Evolutionary conservation across 2,113 vertebrate genomes (phyloP), one percentile per base, ranked within the genome.

Genomic region (Odocoileus virginianus): DNA sequence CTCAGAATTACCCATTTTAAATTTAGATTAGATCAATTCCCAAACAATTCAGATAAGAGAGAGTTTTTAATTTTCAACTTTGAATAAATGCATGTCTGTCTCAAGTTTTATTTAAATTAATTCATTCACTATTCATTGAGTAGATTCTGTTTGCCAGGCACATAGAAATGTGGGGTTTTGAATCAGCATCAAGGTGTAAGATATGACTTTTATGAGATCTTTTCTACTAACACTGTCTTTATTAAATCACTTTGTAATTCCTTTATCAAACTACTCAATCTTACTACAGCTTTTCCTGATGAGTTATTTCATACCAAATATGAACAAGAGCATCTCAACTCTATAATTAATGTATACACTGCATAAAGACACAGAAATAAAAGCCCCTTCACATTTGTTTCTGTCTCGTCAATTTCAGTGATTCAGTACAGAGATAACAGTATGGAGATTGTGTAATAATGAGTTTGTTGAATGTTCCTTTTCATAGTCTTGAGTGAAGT

Each of bases 231-330:
- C 87, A 43, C 14, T 86, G 83, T 94, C 96, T 33, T 91, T 71
- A 30, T 33, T 85, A 97, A 97, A 61, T 85, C 55, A 87, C 33
- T 97, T 54, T 57, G 84, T 40, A 52, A 95, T 98, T 98, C 97
- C 61, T 95, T 95, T 96, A 97, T 50, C 57, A 71, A 90, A 55
- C 13, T 25, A 64, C 7, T 96, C 64, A 71, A n/a, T 97, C 1
- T 95, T 95, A 96, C 55, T 58, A 85, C 0, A 93, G 36, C 60
- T 97, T 92, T 92, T 87, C 57, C 52, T 87, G n/a, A 40, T 87
- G 91, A 93, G 6, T 90, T 96, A 89, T 96, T 21, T 84, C 5
- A 84, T 58, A 92, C 30, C 33, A 40, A 93, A 95, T 95, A 57
- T 67, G 60, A 98, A 8, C 64, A 47, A 0, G 0, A 89, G 30